phyloP scores from a whole-genome alignment of 1,140 invertebrate genomes.

The Neodiprion pinetum region DNA sequence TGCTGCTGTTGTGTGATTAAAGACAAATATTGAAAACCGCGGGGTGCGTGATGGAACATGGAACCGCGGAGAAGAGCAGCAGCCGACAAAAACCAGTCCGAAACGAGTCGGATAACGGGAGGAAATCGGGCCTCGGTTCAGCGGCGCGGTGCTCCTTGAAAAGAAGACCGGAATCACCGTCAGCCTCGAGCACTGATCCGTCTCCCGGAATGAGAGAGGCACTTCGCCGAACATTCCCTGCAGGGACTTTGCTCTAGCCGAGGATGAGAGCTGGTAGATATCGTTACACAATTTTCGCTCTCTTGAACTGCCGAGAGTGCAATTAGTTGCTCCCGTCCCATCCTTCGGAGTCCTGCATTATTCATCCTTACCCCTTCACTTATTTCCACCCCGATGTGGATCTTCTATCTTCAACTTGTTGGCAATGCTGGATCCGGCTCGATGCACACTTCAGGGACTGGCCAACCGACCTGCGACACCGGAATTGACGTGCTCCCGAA shows the following conservation, averaged over 20 bases:
- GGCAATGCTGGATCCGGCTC: no score
- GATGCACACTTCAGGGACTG: no score
- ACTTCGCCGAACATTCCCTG: neutral
- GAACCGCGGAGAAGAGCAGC: no score
- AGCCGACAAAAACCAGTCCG: no score
- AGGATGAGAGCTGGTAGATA: constrained; percentile 33
- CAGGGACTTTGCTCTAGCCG: constrained; percentile 9
- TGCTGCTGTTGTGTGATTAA: no score
- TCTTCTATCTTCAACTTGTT: no score
- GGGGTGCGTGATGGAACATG: no score
- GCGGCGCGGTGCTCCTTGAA: neutral
- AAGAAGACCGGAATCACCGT: neutral
- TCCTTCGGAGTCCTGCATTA: constrained; percentile 11
- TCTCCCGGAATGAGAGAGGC: neutral
- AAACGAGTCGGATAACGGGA: constrained; percentile 23
- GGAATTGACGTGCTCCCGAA: no score
- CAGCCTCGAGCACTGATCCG: neutral
- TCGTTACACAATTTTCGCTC: constrained; percentile 45
- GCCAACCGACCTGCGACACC: no score
- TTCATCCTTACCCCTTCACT: neutral
- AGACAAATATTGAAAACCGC: no score
- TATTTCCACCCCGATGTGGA: no score
- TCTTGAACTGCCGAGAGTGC: constrained; percentile 42
- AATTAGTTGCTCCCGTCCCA: constrained; percentile 35
- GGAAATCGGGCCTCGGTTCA: no score